Evolutionary conservation across 2,113 vertebrate species (phyloP).

Genomic region (Leucopsar rothschildi): DNA sequence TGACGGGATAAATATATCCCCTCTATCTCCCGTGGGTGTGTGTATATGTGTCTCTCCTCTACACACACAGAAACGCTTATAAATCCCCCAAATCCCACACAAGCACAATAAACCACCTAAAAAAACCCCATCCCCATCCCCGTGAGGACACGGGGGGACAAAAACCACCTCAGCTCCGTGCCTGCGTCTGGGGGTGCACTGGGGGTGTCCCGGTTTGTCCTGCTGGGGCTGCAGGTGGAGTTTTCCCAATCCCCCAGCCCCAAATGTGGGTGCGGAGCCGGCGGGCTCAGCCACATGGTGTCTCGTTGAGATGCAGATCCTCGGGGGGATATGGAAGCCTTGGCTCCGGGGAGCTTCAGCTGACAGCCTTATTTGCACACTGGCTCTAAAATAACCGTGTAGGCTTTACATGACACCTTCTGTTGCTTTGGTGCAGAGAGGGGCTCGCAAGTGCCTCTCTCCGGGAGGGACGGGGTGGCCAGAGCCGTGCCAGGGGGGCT

Average conservation of each 20-base stretch:
- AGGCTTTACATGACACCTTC: conserved; percentile 38
- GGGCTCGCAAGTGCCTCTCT: not conserved
- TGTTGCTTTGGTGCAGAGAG: conserved; percentile 30
- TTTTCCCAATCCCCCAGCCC: not conserved
- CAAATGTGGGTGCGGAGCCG: not conserved
- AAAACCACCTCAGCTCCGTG: accelerated
- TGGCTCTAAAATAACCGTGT: conserved; percentile 52
- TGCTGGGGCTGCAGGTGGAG: accelerated
- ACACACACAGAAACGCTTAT: accelerated
- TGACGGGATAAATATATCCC: not conserved
- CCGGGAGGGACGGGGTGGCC: not conserved
- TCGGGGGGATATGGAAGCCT: conserved; percentile 1
- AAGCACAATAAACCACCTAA: accelerated
- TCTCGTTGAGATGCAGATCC: conserved; percentile 34
- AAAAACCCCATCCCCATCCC: not conserved
- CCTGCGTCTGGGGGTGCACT: accelerated
- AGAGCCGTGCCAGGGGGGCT: not conserved
- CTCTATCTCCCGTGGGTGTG: too few species aligned
- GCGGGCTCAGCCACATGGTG: not conserved
- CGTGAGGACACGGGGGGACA: accelerated
- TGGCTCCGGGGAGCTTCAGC: conserved; percentile 49
- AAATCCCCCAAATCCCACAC: not conserved
- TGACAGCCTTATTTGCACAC: conserved; percentile 58
- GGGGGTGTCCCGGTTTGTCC: not conserved
- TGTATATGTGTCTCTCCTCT: not conserved